Base-by-base conservation (phyloP, 2,888 invertebrate genomes). In the Dasysyrphus albostriatus region DNA sequence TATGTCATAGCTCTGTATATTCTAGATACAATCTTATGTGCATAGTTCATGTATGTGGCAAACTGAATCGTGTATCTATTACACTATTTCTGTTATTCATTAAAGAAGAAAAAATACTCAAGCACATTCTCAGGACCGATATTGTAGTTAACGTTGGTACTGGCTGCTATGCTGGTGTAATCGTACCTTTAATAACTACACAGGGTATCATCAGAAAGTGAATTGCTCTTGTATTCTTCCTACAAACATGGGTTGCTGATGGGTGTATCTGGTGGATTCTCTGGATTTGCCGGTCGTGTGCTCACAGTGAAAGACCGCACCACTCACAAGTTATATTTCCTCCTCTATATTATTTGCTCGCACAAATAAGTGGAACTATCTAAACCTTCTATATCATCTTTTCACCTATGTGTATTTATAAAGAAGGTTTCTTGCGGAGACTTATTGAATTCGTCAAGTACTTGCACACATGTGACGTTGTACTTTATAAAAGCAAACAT, bases 401-500 rank as follows among this genome's bases (percentile, higher is more conserved):
- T 37, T 37, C 37, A 39, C 6, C 19, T 59, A 12, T 16, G 37
- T 59, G 6, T 54, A 54, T 32, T 29, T 32, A n/a, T 54, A 14
- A n/a, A 32, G 54, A 54, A 32, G 32, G 34, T 32, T 39, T 12
- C 37, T 37, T 39, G 59, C 19, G 59, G 19, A 59, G 59, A 59
- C 59, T 59, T 59, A 59, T 59, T 59, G 59, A 59, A 59, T 59
- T 59, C 59, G 37, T 59, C 59, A 59, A 59, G 59, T 59, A 19
- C 16, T 59, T 59, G 14, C 54, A 54, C 58, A 37, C 59, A 59
- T 58, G 58, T 58, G 37, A 8, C 37, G 59, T 39, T 59, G 59
- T 59, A 59, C 10, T 39, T 37, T 59, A 37, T 59, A 37, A 59
- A 37, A 59, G 59, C 59, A 59, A 37, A 19, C 16, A 54, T 54